Evolutionary conservation across 2,888 invertebrate species (phyloP).

Genomic region (Pyrrhosoma nymphula): DNA sequence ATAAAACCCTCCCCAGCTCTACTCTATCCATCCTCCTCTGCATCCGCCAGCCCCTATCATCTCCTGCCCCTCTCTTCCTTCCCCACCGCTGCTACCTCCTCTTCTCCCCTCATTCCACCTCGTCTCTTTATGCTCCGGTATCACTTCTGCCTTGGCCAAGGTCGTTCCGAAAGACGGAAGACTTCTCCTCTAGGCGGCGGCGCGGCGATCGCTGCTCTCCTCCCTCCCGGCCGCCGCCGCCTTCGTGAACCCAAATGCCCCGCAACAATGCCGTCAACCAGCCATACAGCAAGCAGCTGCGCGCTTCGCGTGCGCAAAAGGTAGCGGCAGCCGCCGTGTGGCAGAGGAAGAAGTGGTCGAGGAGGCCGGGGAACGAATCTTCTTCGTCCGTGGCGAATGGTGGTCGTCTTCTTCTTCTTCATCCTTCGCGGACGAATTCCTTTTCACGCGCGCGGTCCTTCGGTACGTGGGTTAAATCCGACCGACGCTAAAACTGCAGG

Average conservation of each 20-base stretch:
- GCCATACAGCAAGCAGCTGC: background rate
- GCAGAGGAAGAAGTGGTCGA: background rate
- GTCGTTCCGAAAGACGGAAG: slow-evolving; percentile 66
- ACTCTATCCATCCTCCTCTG: slow-evolving; percentile 6
- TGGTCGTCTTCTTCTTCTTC: background rate
- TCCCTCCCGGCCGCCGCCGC: background rate
- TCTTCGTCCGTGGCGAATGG: background rate
- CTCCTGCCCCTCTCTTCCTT: background rate
- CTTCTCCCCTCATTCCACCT: background rate
- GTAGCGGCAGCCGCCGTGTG: background rate
- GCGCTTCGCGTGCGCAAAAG: background rate
- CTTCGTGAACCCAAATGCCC: background rate
- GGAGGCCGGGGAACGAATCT: background rate
- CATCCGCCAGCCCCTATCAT: slow-evolving; percentile 24
- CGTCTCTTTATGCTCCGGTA: background rate
- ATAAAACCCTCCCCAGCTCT: background rate
- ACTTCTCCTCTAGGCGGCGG: background rate
- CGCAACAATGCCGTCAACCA: slow-evolving; percentile 30
- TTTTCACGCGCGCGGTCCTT: no score
- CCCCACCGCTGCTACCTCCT: background rate
- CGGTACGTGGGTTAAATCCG: no score
- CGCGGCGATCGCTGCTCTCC: background rate
- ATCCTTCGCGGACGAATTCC: background rate
- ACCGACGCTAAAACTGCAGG: no score
- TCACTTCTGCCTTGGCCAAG: slow-evolving; percentile 64